A percentile compares a stretch with the other conserved stretches of the same genome.
phyloP scores from a whole-genome alignment of 2,113 vertebrate species.

The Notechis scutatus region DNA sequence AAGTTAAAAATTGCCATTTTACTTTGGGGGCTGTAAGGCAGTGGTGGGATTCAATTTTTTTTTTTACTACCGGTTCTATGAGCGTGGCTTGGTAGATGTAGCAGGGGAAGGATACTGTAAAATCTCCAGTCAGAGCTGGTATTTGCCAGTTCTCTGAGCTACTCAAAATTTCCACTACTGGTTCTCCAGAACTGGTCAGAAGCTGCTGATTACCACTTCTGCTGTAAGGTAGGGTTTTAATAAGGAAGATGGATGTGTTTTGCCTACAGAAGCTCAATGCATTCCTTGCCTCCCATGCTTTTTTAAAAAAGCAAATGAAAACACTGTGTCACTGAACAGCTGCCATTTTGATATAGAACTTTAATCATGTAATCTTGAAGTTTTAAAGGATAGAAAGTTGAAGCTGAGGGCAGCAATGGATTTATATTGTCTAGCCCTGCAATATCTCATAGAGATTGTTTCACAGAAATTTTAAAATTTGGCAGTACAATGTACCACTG shows the following conservation, averaged over 20 bases:
- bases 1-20: not conserved
- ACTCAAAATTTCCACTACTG: too few species aligned
- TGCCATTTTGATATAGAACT: not conserved
- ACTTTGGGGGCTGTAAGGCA: not conserved
- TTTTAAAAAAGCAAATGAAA: not conserved
- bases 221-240: not conserved
- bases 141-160: too few species aligned
- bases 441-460: not conserved
- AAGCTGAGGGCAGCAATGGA: not conserved
- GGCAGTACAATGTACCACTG: not conserved
- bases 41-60: too few species aligned
- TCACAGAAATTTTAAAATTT: not conserved
- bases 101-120: too few species aligned
- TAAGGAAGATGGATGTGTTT: not conserved
- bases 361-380: not conserved
- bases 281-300: not conserved
- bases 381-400: not conserved
- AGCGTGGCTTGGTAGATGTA: too few species aligned
- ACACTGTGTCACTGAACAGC: not conserved
- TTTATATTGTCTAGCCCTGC: not conserved
- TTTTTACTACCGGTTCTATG: too few species aligned
- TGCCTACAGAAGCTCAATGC: not conserved
- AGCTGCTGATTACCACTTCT: too few species aligned
- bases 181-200: too few species aligned
- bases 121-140: too few species aligned